Base-by-base conservation (phyloP, 2,113 vertebrate species). In the Zosterops hypoxanthus region DNA sequence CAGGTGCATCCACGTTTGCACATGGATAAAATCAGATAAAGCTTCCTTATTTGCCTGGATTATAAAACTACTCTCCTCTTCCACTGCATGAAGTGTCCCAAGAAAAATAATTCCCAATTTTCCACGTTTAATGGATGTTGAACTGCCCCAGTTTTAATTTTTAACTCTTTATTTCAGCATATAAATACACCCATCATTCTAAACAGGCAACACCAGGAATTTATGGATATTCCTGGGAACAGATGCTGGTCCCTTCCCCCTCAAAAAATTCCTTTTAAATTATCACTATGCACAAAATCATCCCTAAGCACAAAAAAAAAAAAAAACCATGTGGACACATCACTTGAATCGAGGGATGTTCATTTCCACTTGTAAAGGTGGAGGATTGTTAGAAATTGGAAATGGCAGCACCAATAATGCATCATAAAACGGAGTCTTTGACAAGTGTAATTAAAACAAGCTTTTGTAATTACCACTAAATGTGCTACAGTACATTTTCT, bases 381-480 rank as follows among this genome's bases (percentile, higher is more conserved):
- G 84, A 69, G 81, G 81, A 87, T 36, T 82, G 63, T 42, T 55
- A 56, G 21, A 82, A 87, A 95, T 92, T 87, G 63, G 84, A 68
- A 94, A 82, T 9, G 41, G 75, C 65, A 65, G 82, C 64, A 39
- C 71, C 82, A 93, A 73, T 46, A 80, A 85, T 28, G 55, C 63
- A 82, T 92, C 59, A 66, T 77, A 94, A 94, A 96, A 69, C 2
- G 2, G 7, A 72, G 33, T 21, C 84, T 87, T 72, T 91, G 91
- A 95, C 91, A 90, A 82, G 49, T 55, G 90, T 91, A 97, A 97
- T 95, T 96, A 95, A 95, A 95, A 90, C 87, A 92, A 94, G 89
- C 90, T 90, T 92, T 44, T 65, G 63, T 94, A 95, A 96, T 97
- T 88, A 96, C 87, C 64, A 34, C 16, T 34, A 91, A 96, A 90